A percentile compares a stretch with the other conserved stretches of the same genome.
These are phyloP conservation scores for Coboldia fuscipes DNA, from an alignment of 1,140 invertebrate genomes.

Conservation along the genomic window DNA sequence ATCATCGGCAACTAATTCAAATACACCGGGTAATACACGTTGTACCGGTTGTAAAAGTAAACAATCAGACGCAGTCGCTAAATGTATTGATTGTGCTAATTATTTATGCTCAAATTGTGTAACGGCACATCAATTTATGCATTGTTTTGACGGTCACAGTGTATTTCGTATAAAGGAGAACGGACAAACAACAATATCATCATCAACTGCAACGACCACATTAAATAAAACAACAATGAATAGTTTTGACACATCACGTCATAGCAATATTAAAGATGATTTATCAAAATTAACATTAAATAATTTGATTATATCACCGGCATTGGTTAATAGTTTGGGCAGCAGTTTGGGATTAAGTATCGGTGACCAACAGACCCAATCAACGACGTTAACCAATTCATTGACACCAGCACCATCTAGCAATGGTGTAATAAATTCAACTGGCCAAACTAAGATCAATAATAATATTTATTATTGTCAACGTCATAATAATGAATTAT, in stretches of 20 bases:
- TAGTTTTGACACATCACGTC: constrained; percentile 7
- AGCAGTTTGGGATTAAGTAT: no score
- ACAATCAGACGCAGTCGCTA: constrained; percentile 65
- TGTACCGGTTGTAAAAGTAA: constrained; percentile 77
- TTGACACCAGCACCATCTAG: background rate
- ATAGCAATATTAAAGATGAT: constrained; percentile 3
- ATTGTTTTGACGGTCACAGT: constrained; percentile 91
- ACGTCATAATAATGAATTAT: constrained; percentile 63
- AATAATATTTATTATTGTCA: constrained; percentile 28
- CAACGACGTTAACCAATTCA: background rate
- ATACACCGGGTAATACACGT: constrained; percentile 20
- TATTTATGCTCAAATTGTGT: constrained; percentile 91
- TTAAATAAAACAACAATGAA: constrained; percentile 10
- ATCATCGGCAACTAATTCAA: background rate
- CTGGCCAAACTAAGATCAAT: background rate
- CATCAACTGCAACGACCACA: constrained; percentile 8
- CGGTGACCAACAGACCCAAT: no score
- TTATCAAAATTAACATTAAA: constrained; percentile 4
- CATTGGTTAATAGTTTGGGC: constrained; percentile 4
- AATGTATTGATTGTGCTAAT: constrained; percentile 87
- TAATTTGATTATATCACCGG: constrained; percentile 5
- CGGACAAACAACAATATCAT: constrained; percentile 15
- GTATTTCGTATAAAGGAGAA: constrained; percentile 53
- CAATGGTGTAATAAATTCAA: background rate
- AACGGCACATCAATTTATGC: constrained; percentile 96